phyloP scores from a whole-genome alignment of 2,888 invertebrate species.

The Bembecia ichneumoniformis region DNA sequence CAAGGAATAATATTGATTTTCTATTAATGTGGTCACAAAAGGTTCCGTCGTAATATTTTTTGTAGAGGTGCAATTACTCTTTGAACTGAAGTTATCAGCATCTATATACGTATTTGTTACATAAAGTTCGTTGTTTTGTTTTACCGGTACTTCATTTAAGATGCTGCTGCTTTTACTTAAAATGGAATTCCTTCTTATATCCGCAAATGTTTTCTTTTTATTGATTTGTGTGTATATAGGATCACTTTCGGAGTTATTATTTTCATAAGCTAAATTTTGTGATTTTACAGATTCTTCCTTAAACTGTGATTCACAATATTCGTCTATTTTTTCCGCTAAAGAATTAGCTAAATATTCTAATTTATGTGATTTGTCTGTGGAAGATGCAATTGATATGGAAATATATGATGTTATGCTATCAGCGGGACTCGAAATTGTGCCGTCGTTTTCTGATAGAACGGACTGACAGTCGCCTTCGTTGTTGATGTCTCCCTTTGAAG shows the following conservation, averaged over 20 bases:
- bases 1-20: constrained; percentile 80
- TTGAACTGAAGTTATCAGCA: constrained; percentile 48
- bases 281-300: constrained; percentile 47
- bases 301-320: constrained; percentile 64
- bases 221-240: constrained; percentile 59
- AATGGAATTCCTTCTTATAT: constrained; percentile 52
- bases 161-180: constrained; percentile 43
- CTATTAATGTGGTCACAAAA: constrained; percentile 66
- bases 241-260: constrained; percentile 40
- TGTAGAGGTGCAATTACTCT: constrained; percentile 49
- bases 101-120: constrained; percentile 55
- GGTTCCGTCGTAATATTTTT: constrained; percentile 67
- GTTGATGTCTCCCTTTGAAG: constrained; percentile 17
- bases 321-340: constrained; percentile 66
- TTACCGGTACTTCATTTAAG: constrained; percentile 42
- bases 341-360: constrained; percentile 66
- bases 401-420: constrained; percentile 69
- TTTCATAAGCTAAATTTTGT: constrained; percentile 33
- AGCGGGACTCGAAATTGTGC: constrained; percentile 57
- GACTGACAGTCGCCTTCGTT: constrained; percentile 44
- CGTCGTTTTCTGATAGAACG: constrained; percentile 62
- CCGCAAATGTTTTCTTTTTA: constrained; percentile 71
- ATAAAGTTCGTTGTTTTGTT: constrained; percentile 47
- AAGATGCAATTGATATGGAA: constrained; percentile 65
- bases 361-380: constrained; percentile 60